Conservation (phyloP, 2,113 vertebrate species). For the Chloroceryle aenea region DNA sequence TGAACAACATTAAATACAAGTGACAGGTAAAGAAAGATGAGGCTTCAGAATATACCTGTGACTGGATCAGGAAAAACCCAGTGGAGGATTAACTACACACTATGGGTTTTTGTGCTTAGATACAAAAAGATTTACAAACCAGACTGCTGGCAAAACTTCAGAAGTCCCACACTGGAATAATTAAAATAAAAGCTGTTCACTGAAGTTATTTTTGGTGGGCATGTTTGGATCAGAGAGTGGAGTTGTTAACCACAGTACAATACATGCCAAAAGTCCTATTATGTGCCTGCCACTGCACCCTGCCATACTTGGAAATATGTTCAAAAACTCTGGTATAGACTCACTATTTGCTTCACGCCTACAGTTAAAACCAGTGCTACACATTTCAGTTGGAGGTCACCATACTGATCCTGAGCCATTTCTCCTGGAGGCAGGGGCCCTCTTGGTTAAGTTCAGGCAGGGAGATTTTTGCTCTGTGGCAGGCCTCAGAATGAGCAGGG, state of each 20-base stretch:
- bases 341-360: not conserved
- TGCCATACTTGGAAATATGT: conserved; percentile 63
- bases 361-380: not conserved
- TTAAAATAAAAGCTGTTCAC: conserved; percentile 64
- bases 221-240: conserved; percentile 62
- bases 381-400: not conserved
- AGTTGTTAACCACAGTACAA: conserved; percentile 57
- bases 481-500: not conserved
- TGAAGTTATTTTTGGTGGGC: conserved; percentile 70
- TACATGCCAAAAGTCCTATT: conserved; percentile 46
- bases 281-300: conserved; percentile 18
- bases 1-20: not conserved
- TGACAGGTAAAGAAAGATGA: conserved; percentile 21
- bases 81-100: conserved; percentile 15
- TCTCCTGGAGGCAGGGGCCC: not conserved
- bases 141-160: conserved; percentile 57
- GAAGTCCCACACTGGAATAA: conserved; percentile 60
- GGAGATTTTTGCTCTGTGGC: not conserved
- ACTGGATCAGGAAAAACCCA: conserved; percentile 15
- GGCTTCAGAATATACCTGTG: not conserved
- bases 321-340: conserved; percentile 18
- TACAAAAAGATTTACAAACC: conserved; percentile 61
- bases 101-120: conserved; percentile 28
- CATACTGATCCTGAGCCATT: not conserved
- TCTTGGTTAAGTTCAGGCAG: accelerated